Evolutionary conservation across 2,113 vertebrate genomes (phyloP).

Genomic region (Pluvianellus socialis): DNA sequence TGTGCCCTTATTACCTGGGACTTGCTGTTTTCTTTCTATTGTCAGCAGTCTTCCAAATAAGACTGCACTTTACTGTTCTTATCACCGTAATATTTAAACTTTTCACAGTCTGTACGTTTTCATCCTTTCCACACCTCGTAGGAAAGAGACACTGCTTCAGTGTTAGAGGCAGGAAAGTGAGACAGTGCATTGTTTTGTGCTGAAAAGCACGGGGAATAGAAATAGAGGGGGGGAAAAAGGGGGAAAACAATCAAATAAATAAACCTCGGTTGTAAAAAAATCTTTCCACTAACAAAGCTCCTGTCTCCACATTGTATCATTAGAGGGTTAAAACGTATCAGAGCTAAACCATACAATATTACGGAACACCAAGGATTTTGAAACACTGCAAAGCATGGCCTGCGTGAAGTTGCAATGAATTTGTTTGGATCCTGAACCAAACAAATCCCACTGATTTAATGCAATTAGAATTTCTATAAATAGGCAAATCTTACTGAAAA

Average conservation of each 20-base stretch:
- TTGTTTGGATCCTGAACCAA: neutral
- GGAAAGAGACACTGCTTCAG: neutral
- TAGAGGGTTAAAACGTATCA: neutral
- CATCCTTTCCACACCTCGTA: neutral
- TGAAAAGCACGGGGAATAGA: neutral
- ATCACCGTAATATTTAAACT: neutral
- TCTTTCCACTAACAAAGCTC: neutral
- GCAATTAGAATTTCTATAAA: neutral
- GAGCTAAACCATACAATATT: neutral
- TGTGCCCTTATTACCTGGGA: fast-evolving
- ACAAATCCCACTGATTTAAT: neutral
- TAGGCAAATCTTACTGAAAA: neutral
- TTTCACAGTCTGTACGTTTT: neutral
- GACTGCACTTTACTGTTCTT: neutral
- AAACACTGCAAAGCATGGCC: neutral
- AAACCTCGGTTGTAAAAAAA: neutral
- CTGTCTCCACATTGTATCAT: neutral
- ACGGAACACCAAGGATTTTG: fast-evolving
- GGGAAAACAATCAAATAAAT: neutral
- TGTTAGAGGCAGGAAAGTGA: neutral
- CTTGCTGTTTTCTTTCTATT: neutral
- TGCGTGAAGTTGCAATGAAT: fast-evolving
- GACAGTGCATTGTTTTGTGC: neutral
- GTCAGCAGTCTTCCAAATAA: neutral
- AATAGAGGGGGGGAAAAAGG: neutral